A percentile compares a stretch with the other conserved stretches of the same genome.
phyloP scores from a whole-genome alignment of 2,797 vertebrate species.

The Catharus ustulatus region DNA sequence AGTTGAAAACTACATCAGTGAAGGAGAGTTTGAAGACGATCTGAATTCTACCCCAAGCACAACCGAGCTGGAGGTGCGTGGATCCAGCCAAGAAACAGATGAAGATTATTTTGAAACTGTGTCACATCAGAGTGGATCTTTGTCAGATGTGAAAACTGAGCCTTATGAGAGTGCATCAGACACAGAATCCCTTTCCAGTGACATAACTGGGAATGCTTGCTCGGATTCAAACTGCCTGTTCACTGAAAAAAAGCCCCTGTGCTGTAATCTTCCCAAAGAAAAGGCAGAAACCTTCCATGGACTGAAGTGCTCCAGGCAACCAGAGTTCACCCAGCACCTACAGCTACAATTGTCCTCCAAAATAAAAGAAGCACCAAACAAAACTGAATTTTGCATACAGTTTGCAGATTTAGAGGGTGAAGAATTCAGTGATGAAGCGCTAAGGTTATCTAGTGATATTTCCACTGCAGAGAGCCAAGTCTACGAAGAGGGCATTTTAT shows the following conservation, averaged over 20 bases:
- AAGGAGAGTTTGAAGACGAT: constrained; percentile 74
- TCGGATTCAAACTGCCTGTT: constrained; percentile 18
- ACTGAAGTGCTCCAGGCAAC: not conserved
- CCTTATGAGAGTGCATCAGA: constrained; percentile 76
- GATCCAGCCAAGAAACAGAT: constrained; percentile 74
- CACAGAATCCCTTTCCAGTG: constrained; percentile 68
- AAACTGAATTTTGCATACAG: not conserved
- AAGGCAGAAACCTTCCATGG: not conserved
- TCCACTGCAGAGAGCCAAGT: not conserved
- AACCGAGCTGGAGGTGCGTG: constrained; percentile 61
- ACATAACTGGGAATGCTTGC: constrained; percentile 33
- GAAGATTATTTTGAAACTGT: constrained; percentile 78
- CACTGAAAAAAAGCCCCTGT: not conserved
- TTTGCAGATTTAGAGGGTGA: not conserved
- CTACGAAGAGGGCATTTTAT: not conserved
- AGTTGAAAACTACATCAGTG: constrained; percentile 70
- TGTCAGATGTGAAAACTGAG: constrained; percentile 77
- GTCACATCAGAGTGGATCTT: constrained; percentile 79
- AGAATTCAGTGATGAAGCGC: not conserved
- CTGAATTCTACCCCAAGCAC: constrained; percentile 47
- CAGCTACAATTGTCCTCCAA: not conserved
- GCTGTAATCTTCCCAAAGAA: not conserved
- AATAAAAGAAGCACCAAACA: not conserved
- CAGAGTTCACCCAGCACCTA: not conserved
- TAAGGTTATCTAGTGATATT: not conserved